Base-by-base conservation (phyloP, 1,140 invertebrate genomes). In the Bombus huntii region DNA sequence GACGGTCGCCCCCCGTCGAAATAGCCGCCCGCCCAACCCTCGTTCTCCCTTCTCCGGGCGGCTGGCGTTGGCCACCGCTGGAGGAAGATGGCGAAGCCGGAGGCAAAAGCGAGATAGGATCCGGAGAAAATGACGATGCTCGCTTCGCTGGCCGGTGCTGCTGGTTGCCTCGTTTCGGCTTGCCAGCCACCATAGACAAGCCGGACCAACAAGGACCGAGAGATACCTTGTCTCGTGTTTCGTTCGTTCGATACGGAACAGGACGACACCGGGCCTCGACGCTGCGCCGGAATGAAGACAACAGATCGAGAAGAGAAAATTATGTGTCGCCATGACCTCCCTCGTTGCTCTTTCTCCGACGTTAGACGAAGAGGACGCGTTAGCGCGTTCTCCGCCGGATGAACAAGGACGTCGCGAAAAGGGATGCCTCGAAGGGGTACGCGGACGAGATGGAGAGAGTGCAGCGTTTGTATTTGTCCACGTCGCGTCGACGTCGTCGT, bases 1-100 rank as follows among this genome's bases (percentile, higher is more conserved):
- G 62, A 78, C 15, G 62, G 18, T 25, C 44, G 78, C 25, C 1
- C 73, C 72, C 78, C 74, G 62, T 87, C 74, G 47, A 85, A 87
- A 87, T 79, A 78, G 13, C 37, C 75, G 68, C 74, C 80, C 72
- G 42, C 42, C 81, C 28, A 6, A 82, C 87, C 78, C 88, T 68
- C 34, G 15, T 86, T 90, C 88, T 87, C 88, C 85, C 81, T 89
- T 65, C 65, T 73, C 78, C 47, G 57, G n/a, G 9, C 25, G 34
- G 87, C 25, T 22, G 37, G 73, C 76, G 73, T 88, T 44, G 83
- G 71, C 87, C 75, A 75, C 85, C 79, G 25, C 78, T 73, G 81
- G n/a, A 90, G 86, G 76, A 90, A 90, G 86, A 90, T 90, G 83
- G 86, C 89, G 89, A 90, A 78, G 77, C 39, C 62, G 25, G 2